Evolutionary conservation across 2,888 invertebrate species (phyloP), one percentile per base, ranked within the genome.

Genomic region (Ormyrus thymus): DNA sequence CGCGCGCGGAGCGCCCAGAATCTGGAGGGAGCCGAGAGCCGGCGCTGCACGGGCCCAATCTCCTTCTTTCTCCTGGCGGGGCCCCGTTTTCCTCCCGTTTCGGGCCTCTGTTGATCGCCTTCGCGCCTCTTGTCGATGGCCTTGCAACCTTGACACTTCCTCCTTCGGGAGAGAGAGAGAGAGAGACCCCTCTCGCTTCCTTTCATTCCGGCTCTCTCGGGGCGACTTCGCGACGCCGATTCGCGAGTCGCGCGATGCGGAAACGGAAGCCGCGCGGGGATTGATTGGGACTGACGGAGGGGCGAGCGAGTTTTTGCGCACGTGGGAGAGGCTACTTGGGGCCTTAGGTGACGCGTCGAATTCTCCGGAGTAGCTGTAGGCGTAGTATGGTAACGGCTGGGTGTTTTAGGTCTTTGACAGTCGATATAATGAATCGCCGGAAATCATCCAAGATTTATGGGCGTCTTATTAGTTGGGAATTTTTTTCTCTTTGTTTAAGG

Each of bases 71-170:
- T 48, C 59, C 29, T 15, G 45, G 6, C 55, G 46, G 62, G 58
- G 58, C 62, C 69, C n/a, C 62, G 61, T 61, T 64, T 71, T 51
- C 51, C 48, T 75, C 13, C 50, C 75, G 9, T 55, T 64, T 10
- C 7, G n/a, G 9, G 61, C 61, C 77, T 81, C 78, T 46, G 73
- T 62, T 43, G 72, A 69, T 75, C 75, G 74, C 81, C 80, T 77
- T 81, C 81, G 75, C 61, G 77, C 77, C 61, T 61, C 77, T 70
- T 59, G 64, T 15, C 74, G 78, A 58, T 79, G 81, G 80, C 81
- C 80, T 84, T 84, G 83, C 78, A 81, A 83, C 83, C 83, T 84
- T 83, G 83, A 81, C 82, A 82, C 83, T 83, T 82, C 80, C 76
- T 80, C 79, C 72, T 76, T 72, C 50, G 51, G 11, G 11, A 13